Conservation (phyloP, 2,888 invertebrate genomes). For the Amaurobius ferox region DNA sequence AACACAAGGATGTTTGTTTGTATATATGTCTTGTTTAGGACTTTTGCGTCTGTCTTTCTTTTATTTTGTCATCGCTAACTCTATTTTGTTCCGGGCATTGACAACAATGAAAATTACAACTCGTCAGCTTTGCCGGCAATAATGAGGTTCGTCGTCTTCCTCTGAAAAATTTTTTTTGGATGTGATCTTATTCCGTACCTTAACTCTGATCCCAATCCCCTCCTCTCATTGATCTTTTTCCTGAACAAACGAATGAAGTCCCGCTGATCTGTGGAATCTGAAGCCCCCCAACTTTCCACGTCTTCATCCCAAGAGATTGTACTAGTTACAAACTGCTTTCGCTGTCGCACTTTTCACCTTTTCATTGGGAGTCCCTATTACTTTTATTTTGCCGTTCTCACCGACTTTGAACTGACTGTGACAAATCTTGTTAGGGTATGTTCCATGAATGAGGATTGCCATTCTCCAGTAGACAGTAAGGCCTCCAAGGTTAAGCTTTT, state of each 20-base stretch:
- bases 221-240: neutral
- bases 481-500: slow-evolving; percentile 51
- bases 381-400: slow-evolving; percentile 36
- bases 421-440: slow-evolving; percentile 70
- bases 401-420: slow-evolving; percentile 54
- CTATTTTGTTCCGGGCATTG: slow-evolving; percentile 57
- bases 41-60: slow-evolving; percentile 22
- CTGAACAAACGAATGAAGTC: slow-evolving; percentile 64
- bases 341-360: slow-evolving; percentile 70
- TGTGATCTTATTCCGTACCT: slow-evolving; percentile 17
- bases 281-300: slow-evolving; percentile 21
- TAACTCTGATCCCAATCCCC: slow-evolving; percentile 39
- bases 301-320: slow-evolving; percentile 55
- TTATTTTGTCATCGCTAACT: slow-evolving; percentile 43
- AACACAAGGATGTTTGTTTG: slow-evolving; percentile 62
- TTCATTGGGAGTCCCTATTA: slow-evolving; percentile 58
- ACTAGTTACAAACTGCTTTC: slow-evolving; percentile 66
- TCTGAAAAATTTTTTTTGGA: slow-evolving; percentile 21
- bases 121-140: slow-evolving; percentile 67
- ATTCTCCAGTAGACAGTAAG: slow-evolving; percentile 24
- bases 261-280: slow-evolving; percentile 66
- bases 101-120: slow-evolving; percentile 72
- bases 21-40: slow-evolving; percentile 58
- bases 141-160: slow-evolving; percentile 63
- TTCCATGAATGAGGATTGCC: slow-evolving; percentile 18